A percentile compares a stretch with the other conserved stretches of the same genome.
Evolutionary conservation across 1,140 invertebrate species (phyloP).

Genomic region (Proales similis): DNA sequence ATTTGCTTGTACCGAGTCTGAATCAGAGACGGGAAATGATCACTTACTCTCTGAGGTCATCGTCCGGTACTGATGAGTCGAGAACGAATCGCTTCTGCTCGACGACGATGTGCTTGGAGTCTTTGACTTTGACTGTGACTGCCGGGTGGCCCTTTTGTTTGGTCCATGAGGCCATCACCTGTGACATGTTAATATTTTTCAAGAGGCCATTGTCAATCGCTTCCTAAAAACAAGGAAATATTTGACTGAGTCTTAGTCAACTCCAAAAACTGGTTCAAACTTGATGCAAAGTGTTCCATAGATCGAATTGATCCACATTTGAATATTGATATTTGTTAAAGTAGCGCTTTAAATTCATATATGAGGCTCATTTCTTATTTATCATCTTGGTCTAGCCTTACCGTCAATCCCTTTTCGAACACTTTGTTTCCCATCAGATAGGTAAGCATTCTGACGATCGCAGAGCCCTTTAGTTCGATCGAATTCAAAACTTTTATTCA

Average conservation of each 20-base stretch:
- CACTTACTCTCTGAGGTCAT: not conserved
- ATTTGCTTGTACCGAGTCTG: not conserved
- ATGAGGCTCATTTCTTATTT: not conserved
- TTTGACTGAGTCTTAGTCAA: not conserved
- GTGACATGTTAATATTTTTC: constrained; percentile 41
- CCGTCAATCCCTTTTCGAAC: constrained; percentile 66
- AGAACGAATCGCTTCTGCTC: constrained; percentile 46
- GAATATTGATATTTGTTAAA: constrained; percentile 15
- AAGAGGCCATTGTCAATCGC: too few relatives aligned
- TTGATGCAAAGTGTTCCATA: constrained; percentile 9
- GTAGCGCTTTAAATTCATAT: not conserved
- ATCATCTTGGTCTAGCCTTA: constrained; percentile 39
- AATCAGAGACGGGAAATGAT: constrained; percentile 1
- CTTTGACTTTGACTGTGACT: constrained; percentile 48
- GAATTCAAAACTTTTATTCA: not conserved
- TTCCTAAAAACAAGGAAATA: too few relatives aligned
- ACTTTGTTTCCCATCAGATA: constrained; percentile 76
- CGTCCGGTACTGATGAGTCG: constrained; percentile 40
- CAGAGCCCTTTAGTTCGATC: constrained; percentile 61
- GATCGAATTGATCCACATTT: constrained; percentile 33
- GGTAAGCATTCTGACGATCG: constrained; percentile 86
- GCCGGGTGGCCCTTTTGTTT: constrained; percentile 78
- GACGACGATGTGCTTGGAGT: constrained; percentile 52
- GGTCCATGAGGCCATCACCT: constrained; percentile 82
- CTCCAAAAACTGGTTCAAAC: not conserved